Conservation (phyloP, 2,797 vertebrate genomes). For the Eremophila alpestris region DNA sequence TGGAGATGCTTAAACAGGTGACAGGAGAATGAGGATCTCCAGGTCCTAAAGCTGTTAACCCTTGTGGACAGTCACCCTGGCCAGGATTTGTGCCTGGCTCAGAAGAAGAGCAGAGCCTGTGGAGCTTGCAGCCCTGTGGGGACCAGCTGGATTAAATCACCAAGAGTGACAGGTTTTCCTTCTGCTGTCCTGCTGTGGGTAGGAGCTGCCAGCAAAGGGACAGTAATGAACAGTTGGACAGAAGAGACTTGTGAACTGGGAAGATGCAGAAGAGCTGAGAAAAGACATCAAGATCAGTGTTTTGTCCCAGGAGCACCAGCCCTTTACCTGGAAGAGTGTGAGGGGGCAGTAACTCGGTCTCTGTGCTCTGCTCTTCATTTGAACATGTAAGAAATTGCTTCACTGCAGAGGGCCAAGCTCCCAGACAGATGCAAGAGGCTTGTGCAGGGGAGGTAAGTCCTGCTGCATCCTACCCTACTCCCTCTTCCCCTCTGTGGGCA, state of each 20-base stretch:
- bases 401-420: not conserved
- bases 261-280: not conserved
- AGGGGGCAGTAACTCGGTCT: not conserved
- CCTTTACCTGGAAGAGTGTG: not conserved
- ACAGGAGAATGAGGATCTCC: not conserved
- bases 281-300: not conserved
- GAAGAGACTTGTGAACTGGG: not conserved
- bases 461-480: conserved; percentile 29
- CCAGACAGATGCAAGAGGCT: conserved; percentile 5
- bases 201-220: not conserved
- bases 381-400: not conserved
- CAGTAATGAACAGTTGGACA: not conserved
- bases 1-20: not conserved
- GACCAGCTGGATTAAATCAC: not conserved
- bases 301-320: not conserved
- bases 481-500: conserved; percentile 58
- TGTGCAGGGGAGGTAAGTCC: conserved; percentile 40
- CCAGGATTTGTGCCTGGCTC: not conserved
- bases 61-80: not conserved
- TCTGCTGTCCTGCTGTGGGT: not conserved
- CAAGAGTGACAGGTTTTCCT: not conserved
- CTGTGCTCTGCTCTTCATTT: not conserved
- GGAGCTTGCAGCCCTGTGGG: not conserved
- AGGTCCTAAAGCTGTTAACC: not conserved
- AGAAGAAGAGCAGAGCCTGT: not conserved